A percentile compares a stretch with the other conserved stretches of the same genome.
Evolutionary conservation across 1,140 invertebrate genomes (phyloP).

Genomic region (Lanistes nyassanus): DNA sequence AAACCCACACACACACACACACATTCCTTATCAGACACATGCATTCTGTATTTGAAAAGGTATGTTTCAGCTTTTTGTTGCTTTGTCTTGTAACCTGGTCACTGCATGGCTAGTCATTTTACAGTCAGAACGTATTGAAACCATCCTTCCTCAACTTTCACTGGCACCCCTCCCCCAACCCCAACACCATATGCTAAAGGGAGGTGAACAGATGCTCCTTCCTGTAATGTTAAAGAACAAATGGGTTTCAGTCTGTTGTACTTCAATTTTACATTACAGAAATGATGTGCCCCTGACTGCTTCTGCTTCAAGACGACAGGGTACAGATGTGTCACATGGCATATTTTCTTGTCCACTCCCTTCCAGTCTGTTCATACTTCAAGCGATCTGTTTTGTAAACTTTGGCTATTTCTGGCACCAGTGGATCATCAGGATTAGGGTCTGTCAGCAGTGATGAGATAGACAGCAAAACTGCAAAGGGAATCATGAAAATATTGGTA

Average conservation of each 20-base stretch:
- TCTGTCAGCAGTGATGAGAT: conserved; percentile 99
- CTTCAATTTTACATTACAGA: too few relatives aligned
- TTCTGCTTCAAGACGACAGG: neutral
- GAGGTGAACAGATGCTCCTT: too few relatives aligned
- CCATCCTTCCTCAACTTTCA: too few relatives aligned
- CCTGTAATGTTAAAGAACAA: too few relatives aligned
- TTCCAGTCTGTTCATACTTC: conserved; percentile 85
- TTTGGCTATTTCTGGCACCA: conserved; percentile 99
- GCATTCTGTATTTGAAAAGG: neutral
- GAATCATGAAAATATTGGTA: neutral
- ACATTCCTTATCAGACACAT: neutral
- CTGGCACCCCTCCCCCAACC: too few relatives aligned
- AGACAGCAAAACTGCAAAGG: conserved; percentile 84
- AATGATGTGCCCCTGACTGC: too few relatives aligned
- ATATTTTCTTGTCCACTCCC: conserved; percentile 99
- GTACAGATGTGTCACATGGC: conserved; percentile 76
- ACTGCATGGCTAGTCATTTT: too few relatives aligned
- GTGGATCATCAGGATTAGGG: conserved; percentile 98
- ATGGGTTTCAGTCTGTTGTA: too few relatives aligned
- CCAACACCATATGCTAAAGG: too few relatives aligned
- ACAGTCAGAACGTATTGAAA: too few relatives aligned
- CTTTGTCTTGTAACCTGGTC: too few relatives aligned
- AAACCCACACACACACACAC: neutral
- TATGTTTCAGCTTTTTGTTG: too few relatives aligned
- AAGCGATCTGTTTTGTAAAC: conserved; percentile 99